These are phyloP conservation scores for Atta cephalotes DNA, from an alignment of 1,140 invertebrate species.

Conservation along the genomic window DNA sequence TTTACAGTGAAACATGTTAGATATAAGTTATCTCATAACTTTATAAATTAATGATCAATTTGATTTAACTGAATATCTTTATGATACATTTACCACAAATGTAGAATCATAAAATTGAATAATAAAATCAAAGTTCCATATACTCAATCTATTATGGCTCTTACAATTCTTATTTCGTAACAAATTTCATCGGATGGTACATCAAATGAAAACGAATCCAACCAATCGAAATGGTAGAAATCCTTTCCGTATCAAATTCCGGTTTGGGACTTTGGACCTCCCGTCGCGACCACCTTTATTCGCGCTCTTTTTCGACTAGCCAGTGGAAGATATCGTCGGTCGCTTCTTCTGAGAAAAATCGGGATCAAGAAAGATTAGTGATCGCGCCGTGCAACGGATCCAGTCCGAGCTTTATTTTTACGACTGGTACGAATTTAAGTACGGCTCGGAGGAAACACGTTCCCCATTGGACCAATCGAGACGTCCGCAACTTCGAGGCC, in stretches of 20 bases:
- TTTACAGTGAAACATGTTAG: too few relatives aligned
- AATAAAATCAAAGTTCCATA: background rate
- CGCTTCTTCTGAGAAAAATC: slow-evolving; percentile 59
- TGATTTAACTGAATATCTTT: background rate
- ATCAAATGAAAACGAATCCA: slow-evolving; percentile 29
- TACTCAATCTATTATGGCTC: slow-evolving; percentile 13
- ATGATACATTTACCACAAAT: background rate
- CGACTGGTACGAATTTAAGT: slow-evolving; percentile 49
- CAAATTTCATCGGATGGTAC: slow-evolving; percentile 21
- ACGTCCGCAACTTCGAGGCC: slow-evolving; percentile 46
- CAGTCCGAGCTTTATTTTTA: slow-evolving; percentile 61
- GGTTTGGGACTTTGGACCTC: slow-evolving; percentile 41
- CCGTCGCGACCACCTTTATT: slow-evolving; percentile 42
- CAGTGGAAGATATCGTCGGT: slow-evolving; percentile 37
- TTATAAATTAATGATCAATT: background rate
- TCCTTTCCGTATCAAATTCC: slow-evolving; percentile 55
- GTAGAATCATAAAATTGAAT: background rate
- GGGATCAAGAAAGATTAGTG: slow-evolving; percentile 39
- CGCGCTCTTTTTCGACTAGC: slow-evolving; percentile 43
- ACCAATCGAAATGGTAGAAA: slow-evolving; percentile 44
- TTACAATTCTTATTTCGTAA: slow-evolving; percentile 33
- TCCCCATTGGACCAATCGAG: slow-evolving; percentile 35
- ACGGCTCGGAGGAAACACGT: slow-evolving; percentile 10
- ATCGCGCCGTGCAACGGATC: slow-evolving; percentile 42
- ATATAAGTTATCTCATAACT: background rate